Evolutionary conservation across 2,113 vertebrate genomes (phyloP).

Genomic region (Stictonetta naevosa): DNA sequence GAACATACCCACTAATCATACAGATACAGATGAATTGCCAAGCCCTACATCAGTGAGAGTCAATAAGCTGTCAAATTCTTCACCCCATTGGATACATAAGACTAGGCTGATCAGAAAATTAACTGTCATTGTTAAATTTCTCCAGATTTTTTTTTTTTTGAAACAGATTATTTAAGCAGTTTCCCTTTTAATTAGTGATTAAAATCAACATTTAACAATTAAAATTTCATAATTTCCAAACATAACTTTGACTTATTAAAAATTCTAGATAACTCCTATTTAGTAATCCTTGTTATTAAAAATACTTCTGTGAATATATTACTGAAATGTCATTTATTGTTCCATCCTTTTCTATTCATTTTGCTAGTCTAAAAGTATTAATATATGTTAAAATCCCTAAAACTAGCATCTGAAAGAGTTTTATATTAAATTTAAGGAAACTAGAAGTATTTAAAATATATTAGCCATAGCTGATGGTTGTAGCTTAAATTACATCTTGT

Average conservation of each 20-base stretch:
- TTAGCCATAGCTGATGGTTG: not conserved
- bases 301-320: not conserved
- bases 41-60: not conserved
- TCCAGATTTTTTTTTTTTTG: not conserved
- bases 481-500: not conserved
- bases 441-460: not conserved
- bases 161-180: not conserved
- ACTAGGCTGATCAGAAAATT: not conserved
- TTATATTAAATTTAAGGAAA: not conserved
- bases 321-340: not conserved
- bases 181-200: not conserved
- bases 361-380: not conserved
- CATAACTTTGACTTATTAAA: not conserved
- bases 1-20: not conserved
- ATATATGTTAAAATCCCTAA: not conserved
- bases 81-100: not conserved
- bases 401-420: not conserved
- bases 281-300: not conserved
- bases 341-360: not conserved
- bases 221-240: not conserved
- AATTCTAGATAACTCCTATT: not conserved
- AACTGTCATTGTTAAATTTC: not conserved
- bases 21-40: not conserved
- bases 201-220: no score
- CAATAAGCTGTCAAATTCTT: not conserved